Percentiles rank a stretch among this genome's conserved stretches.
These are phyloP conservation scores for Pristionchus arcanus DNA, from an alignment of 2,888 invertebrate genomes.

Conservation along the genomic window DNA sequence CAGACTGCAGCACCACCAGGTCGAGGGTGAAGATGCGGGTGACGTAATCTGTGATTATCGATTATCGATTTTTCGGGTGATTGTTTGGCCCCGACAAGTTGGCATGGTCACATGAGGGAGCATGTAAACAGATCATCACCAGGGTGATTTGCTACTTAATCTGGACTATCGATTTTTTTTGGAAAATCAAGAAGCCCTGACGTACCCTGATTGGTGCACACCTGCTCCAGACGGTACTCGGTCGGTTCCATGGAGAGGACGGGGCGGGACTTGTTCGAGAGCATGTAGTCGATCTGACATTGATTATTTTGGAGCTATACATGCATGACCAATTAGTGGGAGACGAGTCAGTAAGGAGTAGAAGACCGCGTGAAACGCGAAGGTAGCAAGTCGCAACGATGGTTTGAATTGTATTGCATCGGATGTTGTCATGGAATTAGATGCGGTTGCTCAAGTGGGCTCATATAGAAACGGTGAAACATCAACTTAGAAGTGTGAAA, in stretches of 20 bases:
- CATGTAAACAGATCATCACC: no score
- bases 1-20: slow-evolving; percentile 2
- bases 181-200: background rate
- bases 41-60: background rate
- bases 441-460: background rate
- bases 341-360: no score
- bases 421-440: no score
- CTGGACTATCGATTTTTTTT: background rate
- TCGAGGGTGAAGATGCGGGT: slow-evolving; percentile 47
- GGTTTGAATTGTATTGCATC: no score
- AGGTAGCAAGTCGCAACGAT: no score
- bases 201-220: slow-evolving; percentile 3
- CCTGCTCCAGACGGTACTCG: slow-evolving; percentile 1
- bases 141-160: background rate
- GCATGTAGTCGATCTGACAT: slow-evolving; percentile 22
- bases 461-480: background rate
- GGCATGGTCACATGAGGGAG: no score
- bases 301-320: no score
- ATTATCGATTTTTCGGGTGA: no score
- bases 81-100: no score
- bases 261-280: background rate
- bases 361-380: no score
- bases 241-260: background rate
- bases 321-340: no score
- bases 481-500: no score